Percentiles rank a stretch among this genome's conserved stretches.
Evolutionary conservation across 2,113 vertebrate genomes (phyloP).

Genomic region (Cheilinus undulatus): DNA sequence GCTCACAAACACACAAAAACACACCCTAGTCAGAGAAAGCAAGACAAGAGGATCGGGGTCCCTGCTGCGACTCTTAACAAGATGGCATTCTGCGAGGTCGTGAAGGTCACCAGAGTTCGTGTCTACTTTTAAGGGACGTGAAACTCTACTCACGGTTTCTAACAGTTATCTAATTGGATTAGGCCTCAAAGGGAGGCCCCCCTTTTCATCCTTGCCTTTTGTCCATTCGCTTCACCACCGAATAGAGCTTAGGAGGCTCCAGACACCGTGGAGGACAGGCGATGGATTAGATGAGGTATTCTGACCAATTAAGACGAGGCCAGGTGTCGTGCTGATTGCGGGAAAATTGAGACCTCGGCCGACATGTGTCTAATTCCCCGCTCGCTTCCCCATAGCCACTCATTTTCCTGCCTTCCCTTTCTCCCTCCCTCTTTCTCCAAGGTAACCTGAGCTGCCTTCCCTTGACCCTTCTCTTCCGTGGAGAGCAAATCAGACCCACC

Average conservation of each 20-base stretch:
- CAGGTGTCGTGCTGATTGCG: constrained; percentile 81
- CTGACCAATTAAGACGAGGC: constrained; percentile 82
- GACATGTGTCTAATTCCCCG: constrained; percentile 75
- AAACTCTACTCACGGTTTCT: constrained; percentile 73
- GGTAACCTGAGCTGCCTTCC: constrained; percentile 76
- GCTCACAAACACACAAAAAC: constrained; percentile 27
- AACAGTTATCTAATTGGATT: constrained; percentile 84
- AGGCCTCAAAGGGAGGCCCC: constrained; percentile 71
- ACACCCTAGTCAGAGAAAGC: constrained; percentile 50
- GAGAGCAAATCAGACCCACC: constrained; percentile 83
- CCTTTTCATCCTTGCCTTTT: constrained; percentile 70
- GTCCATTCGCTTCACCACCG: constrained; percentile 52
- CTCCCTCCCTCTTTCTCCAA: constrained; percentile 30
- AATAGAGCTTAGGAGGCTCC: constrained; percentile 66
- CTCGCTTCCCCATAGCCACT: constrained; percentile 65
- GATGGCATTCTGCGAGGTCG: constrained; percentile 65
- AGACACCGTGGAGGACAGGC: constrained; percentile 55
- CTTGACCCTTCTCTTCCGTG: constrained; percentile 77
- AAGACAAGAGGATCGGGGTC: constrained; percentile 46
- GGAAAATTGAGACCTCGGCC: constrained; percentile 73
- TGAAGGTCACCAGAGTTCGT: constrained; percentile 65
- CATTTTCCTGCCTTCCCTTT: constrained; percentile 47
- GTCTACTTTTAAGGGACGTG: constrained; percentile 72
- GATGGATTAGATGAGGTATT: constrained; percentile 76
- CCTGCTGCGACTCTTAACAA: constrained; percentile 68